Percentiles rank a stretch among this genome's conserved stretches.
These are phyloP conservation scores for Sylvietta virens DNA, from an alignment of 2,113 vertebrate species.

Conservation along the genomic window DNA sequence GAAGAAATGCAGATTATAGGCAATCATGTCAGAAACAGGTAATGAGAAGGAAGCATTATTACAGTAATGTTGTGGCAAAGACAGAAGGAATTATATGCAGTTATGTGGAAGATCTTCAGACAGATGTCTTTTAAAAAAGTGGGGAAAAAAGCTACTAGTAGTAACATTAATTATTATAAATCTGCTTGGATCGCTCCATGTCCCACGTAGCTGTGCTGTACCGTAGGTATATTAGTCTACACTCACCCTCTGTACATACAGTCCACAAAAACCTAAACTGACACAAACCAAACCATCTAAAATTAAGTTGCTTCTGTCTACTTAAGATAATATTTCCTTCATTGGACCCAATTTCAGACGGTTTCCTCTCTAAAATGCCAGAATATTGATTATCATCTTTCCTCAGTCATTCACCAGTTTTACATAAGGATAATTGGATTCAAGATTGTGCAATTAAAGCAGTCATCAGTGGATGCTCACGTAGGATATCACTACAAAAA, in stretches of 20 bases:
- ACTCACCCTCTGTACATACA: not conserved
- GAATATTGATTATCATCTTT: not conserved
- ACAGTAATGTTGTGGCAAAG: not conserved
- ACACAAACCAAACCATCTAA: not conserved
- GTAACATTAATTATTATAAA: not conserved
- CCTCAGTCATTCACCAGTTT: not conserved
- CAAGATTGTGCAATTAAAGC: conserved; percentile 11
- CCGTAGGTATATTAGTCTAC: rapidly evolving
- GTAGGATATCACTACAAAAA: not conserved
- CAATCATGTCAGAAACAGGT: not conserved
- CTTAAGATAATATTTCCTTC: not conserved
- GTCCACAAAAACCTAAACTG: not conserved
- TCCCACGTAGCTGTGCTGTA: not conserved
- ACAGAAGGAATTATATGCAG: not conserved
- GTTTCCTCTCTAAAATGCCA: not conserved
- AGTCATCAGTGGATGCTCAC: not conserved
- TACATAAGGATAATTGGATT: conserved; percentile 13
- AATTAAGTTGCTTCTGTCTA: not conserved
- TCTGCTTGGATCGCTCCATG: not conserved
- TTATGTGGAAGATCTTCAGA: not conserved
- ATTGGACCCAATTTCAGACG: not conserved
- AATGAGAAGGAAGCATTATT: not conserved
- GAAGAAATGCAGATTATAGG: not conserved
- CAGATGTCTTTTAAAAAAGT: not conserved
- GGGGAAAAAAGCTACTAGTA: not conserved